phyloP scores from a whole-genome alignment of 1,140 invertebrate genomes.

The Euborellia annulipes region DNA sequence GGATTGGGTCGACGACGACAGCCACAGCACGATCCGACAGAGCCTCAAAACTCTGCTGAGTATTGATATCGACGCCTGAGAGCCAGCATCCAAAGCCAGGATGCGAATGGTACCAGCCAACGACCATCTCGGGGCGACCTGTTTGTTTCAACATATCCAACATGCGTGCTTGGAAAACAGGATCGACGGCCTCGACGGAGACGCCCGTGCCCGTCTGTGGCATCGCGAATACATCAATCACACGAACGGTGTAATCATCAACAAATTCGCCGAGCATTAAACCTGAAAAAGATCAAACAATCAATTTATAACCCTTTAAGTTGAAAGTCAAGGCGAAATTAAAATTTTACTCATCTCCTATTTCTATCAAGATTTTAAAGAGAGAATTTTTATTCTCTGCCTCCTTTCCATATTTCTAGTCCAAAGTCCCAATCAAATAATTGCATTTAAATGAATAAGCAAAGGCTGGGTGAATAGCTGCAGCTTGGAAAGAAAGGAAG shows the following conservation, averaged over 20 bases:
- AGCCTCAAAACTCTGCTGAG: constrained; percentile 98
- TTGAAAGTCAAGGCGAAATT: no score
- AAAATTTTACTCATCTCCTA: no score
- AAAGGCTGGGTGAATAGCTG: no score
- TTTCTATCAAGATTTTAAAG: no score
- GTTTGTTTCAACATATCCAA: constrained; percentile 99
- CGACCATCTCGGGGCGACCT: constrained; percentile 98
- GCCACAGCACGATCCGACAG: constrained; percentile 95
- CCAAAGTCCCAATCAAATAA: no score
- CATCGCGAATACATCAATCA: constrained; percentile 99
- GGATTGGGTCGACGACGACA: constrained; percentile 98
- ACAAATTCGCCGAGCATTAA: constrained; percentile 99
- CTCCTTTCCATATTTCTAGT: no score
- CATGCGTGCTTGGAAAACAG: constrained; percentile 99
- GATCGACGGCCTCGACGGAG: constrained; percentile 98
- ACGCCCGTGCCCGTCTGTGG: constrained; percentile 97
- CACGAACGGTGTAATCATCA: constrained; percentile 97
- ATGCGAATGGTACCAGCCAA: constrained; percentile 99
- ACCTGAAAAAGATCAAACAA: no score
- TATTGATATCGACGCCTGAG: constrained; percentile 99
- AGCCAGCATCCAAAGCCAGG: constrained; percentile 99
- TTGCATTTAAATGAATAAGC: no score
- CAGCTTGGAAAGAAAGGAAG: no score
- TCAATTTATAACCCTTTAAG: no score
- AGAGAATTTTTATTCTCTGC: no score